These are phyloP conservation scores for Streptopelia turtur DNA, from an alignment of 2,797 vertebrate genomes.

Conservation along the genomic window DNA sequence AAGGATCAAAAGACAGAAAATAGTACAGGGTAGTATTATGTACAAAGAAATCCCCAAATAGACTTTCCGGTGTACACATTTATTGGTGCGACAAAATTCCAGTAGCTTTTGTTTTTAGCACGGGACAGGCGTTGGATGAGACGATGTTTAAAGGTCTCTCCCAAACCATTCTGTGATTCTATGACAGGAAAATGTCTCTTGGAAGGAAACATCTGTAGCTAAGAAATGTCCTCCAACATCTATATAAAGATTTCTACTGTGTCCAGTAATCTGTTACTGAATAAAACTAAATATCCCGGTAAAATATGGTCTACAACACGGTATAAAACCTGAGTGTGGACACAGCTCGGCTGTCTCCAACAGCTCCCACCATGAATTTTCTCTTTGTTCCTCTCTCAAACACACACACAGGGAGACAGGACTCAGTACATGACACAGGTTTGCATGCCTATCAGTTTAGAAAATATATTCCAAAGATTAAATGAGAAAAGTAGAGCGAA, in stretches of 20 bases:
- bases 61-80: background rate
- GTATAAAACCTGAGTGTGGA: background rate
- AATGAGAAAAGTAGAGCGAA: background rate
- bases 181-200: constrained; percentile 62
- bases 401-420: background rate
- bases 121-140: background rate
- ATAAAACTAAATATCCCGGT: background rate
- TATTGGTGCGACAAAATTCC: background rate
- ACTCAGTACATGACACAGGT: background rate
- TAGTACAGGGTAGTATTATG: background rate
- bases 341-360: background rate
- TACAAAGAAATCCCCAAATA: background rate
- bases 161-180: background rate
- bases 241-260: constrained; percentile 9
- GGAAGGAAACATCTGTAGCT: constrained; percentile 76
- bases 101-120: constrained; percentile 54
- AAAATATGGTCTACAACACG: background rate
- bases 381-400: background rate
- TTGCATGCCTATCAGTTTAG: background rate
- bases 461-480: background rate
- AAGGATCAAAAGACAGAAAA: background rate
- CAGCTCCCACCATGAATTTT: background rate
- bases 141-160: background rate
- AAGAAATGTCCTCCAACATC: constrained; percentile 12
- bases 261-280: background rate